Conservation (phyloP, 2,888 invertebrate species). For the Amaurobius ferox region DNA sequence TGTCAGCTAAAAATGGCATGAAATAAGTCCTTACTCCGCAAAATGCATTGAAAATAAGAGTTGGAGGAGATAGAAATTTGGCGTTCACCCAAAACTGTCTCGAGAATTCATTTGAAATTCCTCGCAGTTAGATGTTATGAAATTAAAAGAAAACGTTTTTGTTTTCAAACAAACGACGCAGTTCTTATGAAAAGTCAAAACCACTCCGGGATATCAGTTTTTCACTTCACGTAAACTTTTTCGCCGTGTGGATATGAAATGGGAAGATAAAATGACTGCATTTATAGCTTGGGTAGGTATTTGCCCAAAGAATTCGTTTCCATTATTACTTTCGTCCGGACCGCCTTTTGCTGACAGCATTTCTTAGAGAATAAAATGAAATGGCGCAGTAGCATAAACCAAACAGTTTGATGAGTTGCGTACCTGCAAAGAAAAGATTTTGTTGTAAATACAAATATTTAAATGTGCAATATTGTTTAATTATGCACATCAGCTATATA, state of each 20-base stretch:
- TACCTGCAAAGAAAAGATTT: too few relatives aligned
- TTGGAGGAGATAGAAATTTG: neutral
- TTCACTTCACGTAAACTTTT: neutral
- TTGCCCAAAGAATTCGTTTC: neutral
- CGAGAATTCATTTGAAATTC: neutral
- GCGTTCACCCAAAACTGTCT: slow-evolving; percentile 4
- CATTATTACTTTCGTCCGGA: too few relatives aligned
- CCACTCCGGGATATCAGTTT: neutral
- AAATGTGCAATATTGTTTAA: too few relatives aligned
- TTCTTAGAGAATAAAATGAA: too few relatives aligned
- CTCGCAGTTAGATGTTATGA: neutral
- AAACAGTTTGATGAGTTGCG: too few relatives aligned
- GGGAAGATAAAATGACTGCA: neutral
- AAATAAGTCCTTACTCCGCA: neutral
- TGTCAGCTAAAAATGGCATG: neutral
- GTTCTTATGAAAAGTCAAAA: neutral
- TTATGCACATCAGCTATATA: too few relatives aligned
- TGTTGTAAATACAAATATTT: too few relatives aligned
- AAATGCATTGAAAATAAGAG: slow-evolving; percentile 10
- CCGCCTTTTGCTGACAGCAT: too few relatives aligned
- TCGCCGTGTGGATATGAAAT: neutral
- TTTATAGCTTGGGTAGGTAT: neutral
- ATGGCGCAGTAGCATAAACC: too few relatives aligned
- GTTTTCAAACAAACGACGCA: neutral
- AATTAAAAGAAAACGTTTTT: slow-evolving; percentile 3